phyloP scores from a whole-genome alignment of 1,140 invertebrate genomes.

The Octopus sinensis region DNA sequence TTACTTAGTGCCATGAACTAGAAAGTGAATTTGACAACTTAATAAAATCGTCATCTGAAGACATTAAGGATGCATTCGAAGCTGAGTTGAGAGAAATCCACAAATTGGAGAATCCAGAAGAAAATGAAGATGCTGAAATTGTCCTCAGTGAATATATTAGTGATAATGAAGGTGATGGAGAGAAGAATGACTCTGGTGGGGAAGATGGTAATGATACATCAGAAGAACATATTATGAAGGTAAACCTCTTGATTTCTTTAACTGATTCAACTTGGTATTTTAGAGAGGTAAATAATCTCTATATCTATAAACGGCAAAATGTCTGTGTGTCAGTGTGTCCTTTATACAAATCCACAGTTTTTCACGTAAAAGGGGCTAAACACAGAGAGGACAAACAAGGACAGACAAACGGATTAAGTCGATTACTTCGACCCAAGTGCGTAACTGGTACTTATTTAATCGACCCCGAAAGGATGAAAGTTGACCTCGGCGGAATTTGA shows the following conservation, averaged over 20 bases:
- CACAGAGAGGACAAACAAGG: no score
- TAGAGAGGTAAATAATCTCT: no score
- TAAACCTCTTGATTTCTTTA: slow-evolving; percentile 9
- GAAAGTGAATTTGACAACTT: slow-evolving; percentile 53
- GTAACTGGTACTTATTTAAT: no score
- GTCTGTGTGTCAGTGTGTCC: no score
- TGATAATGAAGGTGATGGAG: slow-evolving; percentile 55
- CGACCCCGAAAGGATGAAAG: no score
- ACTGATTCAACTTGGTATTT: background rate
- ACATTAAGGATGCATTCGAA: slow-evolving; percentile 48
- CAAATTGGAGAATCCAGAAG: slow-evolving; percentile 37
- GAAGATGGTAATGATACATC: slow-evolving; percentile 54
- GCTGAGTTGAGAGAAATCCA: slow-evolving; percentile 36
- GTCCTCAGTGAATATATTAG: slow-evolving; percentile 60
- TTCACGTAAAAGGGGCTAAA: no score
- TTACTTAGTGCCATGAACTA: slow-evolving; percentile 36
- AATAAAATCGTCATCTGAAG: slow-evolving; percentile 45
- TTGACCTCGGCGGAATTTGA: no score
- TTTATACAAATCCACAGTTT: no score
- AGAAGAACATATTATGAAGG: slow-evolving; percentile 56
- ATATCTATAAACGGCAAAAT: no score
- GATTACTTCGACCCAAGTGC: no score
- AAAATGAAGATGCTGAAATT: slow-evolving; percentile 53
- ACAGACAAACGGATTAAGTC: no score
- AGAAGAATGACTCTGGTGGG: slow-evolving; percentile 31